Conservation (phyloP, 2,888 invertebrate species). For the Nemotelus pantherinus region DNA sequence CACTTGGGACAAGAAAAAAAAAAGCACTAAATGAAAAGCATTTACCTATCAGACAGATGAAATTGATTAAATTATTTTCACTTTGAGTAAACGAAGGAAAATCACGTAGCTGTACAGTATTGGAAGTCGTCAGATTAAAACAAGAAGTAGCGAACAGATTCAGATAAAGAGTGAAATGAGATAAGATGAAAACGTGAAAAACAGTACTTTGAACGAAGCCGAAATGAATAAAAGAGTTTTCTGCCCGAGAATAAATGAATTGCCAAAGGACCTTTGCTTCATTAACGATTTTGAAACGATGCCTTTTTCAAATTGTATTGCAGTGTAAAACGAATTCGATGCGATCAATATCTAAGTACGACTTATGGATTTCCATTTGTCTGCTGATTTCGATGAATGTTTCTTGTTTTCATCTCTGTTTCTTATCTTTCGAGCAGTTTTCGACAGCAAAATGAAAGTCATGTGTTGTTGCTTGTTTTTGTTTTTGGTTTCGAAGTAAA, state of each 20-base stretch:
- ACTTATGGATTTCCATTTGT: slow-evolving; percentile 19
- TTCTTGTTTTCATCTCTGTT: neutral
- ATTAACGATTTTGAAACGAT: slow-evolving; percentile 16
- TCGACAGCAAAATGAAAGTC: too few relatives aligned
- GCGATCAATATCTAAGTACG: neutral
- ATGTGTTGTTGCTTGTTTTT: too few relatives aligned
- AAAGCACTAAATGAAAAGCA: too few relatives aligned
- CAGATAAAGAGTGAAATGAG: neutral
- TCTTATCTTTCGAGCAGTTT: too few relatives aligned
- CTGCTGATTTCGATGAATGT: slow-evolving; percentile 10
- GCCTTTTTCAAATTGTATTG: neutral
- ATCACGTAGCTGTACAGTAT: too few relatives aligned
- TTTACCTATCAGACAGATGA: neutral
- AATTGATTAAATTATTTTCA: slow-evolving; percentile 10
- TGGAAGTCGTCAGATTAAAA: too few relatives aligned
- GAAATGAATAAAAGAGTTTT: slow-evolving; percentile 16
- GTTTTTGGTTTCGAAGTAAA: too few relatives aligned
- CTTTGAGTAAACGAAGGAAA: neutral
- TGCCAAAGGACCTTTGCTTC: slow-evolving; percentile 5
- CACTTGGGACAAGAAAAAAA: too few relatives aligned
- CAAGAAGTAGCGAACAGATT: neutral
- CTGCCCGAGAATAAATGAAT: neutral
- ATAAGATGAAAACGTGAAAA: neutral
- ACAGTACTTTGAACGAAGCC: neutral
- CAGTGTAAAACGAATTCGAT: slow-evolving; percentile 2